Evolutionary conservation across 2,797 vertebrate genomes (phyloP).

Genomic region (Tragopan temminckii): DNA sequence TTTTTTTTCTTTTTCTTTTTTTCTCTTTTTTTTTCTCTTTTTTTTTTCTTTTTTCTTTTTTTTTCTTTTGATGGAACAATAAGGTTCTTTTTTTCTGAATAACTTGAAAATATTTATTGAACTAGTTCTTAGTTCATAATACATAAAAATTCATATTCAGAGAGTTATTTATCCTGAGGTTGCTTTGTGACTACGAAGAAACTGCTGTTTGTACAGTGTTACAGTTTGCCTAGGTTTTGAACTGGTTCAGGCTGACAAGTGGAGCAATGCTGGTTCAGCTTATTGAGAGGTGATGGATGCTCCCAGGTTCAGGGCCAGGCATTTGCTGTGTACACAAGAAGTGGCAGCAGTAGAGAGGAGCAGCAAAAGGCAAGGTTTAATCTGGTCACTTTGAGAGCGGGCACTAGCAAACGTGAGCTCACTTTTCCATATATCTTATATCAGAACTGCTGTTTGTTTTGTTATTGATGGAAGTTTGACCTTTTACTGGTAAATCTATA

Average conservation of each 20-base stretch:
- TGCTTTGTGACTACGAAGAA: rapidly evolving
- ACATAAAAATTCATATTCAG: not conserved
- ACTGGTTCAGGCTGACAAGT: not conserved
- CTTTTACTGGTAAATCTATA: not conserved
- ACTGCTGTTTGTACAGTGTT: not conserved
- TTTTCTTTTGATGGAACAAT: not conserved
- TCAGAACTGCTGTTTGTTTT: not conserved
- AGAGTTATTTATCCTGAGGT: not conserved
- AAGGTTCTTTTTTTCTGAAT: not conserved
- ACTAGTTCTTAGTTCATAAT: not conserved
- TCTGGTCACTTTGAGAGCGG: not conserved
- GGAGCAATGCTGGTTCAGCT: not conserved
- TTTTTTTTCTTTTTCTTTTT: not conserved
- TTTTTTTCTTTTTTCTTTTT: not conserved
- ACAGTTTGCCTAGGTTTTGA: not conserved
- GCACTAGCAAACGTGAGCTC: not conserved
- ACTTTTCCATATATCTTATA: rapidly evolving
- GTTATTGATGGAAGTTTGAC: not conserved
- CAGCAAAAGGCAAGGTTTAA: not conserved
- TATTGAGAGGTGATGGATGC: not conserved
- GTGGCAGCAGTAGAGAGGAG: not conserved
- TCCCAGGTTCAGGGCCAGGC: not conserved
- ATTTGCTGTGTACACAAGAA: not conserved
- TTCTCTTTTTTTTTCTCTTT: too few relatives aligned
- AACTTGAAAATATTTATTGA: constrained; percentile 1